Percentiles rank a stretch among this genome's conserved stretches.
Evolutionary conservation across 2,888 invertebrate species (phyloP).

Genomic region (Tanytarsus gracilentus): DNA sequence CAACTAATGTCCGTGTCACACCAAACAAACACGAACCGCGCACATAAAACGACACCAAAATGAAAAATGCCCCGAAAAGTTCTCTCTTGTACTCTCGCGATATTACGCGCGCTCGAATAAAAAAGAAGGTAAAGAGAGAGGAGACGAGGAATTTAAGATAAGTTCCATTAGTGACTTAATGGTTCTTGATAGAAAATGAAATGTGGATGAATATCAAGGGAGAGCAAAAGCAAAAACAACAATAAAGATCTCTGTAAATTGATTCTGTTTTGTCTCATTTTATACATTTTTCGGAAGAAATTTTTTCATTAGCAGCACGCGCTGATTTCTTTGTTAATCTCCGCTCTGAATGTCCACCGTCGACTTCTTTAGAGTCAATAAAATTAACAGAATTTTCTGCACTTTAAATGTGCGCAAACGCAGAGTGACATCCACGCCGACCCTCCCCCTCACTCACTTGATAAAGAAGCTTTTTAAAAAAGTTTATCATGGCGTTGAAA

Average conservation of each 20-base stretch:
- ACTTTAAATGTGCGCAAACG: not conserved
- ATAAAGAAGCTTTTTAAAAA: no score
- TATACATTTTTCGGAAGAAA: not conserved
- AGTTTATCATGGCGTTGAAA: not conserved
- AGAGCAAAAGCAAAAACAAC: conserved; percentile 17
- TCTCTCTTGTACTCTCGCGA: no score
- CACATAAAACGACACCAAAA: not conserved
- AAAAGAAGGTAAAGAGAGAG: conserved; percentile 9
- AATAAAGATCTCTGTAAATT: conserved; percentile 29
- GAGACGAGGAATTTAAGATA: conserved; percentile 27
- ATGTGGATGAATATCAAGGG: conserved; percentile 23
- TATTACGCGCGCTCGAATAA: conserved; percentile 13
- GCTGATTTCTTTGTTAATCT: conserved; percentile 23
- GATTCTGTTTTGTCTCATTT: conserved; percentile 17
- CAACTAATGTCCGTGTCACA: conserved; percentile 28
- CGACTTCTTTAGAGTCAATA: not conserved
- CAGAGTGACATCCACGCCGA: not conserved
- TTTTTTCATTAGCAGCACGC: conserved; percentile 29
- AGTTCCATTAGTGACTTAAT: conserved; percentile 30
- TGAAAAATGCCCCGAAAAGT: not conserved
- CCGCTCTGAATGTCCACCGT: not conserved
- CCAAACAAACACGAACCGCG: conserved; percentile 23
- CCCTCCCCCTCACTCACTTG: not conserved
- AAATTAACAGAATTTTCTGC: conserved; percentile 2
- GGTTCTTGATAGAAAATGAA: conserved; percentile 27